phyloP scores from a whole-genome alignment of 2,113 vertebrate genomes.

The Burhinus oedicnemus region DNA sequence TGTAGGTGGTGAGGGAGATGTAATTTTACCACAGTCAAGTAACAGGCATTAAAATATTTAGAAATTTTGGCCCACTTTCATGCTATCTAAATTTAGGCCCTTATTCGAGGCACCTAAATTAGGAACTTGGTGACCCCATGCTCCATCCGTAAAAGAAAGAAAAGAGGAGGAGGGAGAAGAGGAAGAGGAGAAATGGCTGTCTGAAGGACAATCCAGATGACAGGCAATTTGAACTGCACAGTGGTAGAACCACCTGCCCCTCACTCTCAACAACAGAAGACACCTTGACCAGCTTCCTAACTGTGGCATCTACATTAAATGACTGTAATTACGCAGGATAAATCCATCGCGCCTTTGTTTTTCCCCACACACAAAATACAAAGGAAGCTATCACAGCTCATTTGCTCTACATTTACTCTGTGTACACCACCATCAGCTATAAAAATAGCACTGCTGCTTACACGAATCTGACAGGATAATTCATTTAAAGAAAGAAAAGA shows the following conservation, averaged over 20 bases:
- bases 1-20: not conserved
- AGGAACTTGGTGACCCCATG: not conserved
- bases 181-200: not conserved
- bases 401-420: not conserved
- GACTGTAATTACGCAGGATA: not conserved
- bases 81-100: not conserved
- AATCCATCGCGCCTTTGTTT: not conserved
- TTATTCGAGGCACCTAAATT: not conserved
- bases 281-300: not conserved
- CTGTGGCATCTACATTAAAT: not conserved
- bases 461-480: not conserved
- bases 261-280: not conserved
- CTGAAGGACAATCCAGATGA: not conserved
- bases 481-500: not conserved
- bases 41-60: not conserved
- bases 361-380: not conserved
- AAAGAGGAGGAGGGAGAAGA: not conserved
- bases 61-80: not conserved
- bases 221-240: not conserved
- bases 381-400: not conserved
- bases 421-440: not conserved
- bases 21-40: not conserved
- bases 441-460: slow-evolving; percentile 31
- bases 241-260: not conserved
- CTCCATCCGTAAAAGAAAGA: not conserved